These are phyloP conservation scores for Trematomus bernacchii DNA, from an alignment of 2,797 vertebrate genomes.

Conservation along the genomic window DNA sequence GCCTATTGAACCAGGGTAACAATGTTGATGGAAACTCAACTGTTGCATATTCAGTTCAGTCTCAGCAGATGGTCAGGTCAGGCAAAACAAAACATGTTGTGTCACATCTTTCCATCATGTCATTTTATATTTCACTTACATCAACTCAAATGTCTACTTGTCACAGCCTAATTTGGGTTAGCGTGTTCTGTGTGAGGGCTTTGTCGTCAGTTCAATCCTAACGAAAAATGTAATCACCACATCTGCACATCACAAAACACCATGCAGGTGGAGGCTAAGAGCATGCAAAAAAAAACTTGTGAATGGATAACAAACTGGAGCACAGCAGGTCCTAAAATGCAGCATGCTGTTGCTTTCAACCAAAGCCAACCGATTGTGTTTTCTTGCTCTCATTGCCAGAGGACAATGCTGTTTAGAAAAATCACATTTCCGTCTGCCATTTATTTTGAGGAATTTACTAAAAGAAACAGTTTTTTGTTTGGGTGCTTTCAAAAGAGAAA, in stretches of 20 bases:
- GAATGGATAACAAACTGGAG: constrained; percentile 35
- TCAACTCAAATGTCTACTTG: background rate
- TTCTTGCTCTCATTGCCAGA: constrained; percentile 3
- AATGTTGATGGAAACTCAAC: constrained; percentile 12
- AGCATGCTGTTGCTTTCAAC: background rate
- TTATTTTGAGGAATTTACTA: constrained; percentile 37
- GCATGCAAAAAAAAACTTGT: background rate
- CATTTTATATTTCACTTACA: constrained; percentile 20
- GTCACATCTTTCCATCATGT: constrained; percentile 3
- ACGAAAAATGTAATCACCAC: constrained; percentile 45
- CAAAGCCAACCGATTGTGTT: background rate
- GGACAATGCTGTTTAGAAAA: constrained; percentile 7
- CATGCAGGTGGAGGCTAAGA: constrained; percentile 39
- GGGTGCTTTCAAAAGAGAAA: background rate
- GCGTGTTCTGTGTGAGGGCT: constrained; percentile 36
- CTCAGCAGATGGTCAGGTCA: constrained; percentile 28
- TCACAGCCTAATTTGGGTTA: constrained; percentile 34
- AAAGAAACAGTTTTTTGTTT: background rate
- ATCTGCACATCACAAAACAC: constrained; percentile 43
- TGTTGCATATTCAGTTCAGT: constrained; percentile 24
- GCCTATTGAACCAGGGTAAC: background rate
- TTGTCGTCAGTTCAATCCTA: constrained; percentile 2
- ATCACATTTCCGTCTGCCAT: background rate
- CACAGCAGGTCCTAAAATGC: constrained; percentile 32
- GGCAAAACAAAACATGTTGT: background rate